phyloP scores from a whole-genome alignment of 1,140 invertebrate genomes.

The Thaumetopoea pityocampa region DNA sequence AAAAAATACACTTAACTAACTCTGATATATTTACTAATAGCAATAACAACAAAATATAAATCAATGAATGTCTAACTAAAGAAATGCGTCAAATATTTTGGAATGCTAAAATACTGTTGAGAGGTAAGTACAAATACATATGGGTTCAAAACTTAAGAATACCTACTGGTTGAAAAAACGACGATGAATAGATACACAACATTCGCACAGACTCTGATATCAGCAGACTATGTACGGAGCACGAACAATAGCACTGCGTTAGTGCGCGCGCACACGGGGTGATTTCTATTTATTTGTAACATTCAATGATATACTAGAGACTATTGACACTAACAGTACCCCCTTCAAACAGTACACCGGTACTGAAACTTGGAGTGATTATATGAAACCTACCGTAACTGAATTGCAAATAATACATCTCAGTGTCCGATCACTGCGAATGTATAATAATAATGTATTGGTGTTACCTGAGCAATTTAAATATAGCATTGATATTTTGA shows the following conservation, averaged over 20 bases:
- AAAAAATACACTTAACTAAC: slow-evolving; percentile 19
- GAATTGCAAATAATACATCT: slow-evolving; percentile 21
- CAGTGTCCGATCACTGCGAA: slow-evolving; percentile 26
- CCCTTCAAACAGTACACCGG: neutral
- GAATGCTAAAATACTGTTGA: slow-evolving; percentile 18
- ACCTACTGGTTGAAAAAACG: slow-evolving; percentile 23
- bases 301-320: neutral
- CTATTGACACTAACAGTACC: neutral
- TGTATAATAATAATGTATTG: slow-evolving; percentile 23
- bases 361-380: neutral
- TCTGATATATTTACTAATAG: slow-evolving; percentile 13
- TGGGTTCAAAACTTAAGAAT: slow-evolving; percentile 26
- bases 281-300: neutral
- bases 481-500: slow-evolving; percentile 20
- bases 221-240: neutral
- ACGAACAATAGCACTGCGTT: neutral
- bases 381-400: neutral
- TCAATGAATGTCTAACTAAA: slow-evolving; percentile 28
- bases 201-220: slow-evolving; percentile 9
- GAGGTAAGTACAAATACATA: slow-evolving; percentile 16
- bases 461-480: slow-evolving; percentile 12
- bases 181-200: slow-evolving; percentile 24
- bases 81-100: slow-evolving; percentile 21
- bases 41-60: slow-evolving; percentile 17
- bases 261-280: neutral